These are phyloP conservation scores for Tortricodes alternella DNA, from an alignment of 2,888 invertebrate species.

Conservation along the genomic window DNA sequence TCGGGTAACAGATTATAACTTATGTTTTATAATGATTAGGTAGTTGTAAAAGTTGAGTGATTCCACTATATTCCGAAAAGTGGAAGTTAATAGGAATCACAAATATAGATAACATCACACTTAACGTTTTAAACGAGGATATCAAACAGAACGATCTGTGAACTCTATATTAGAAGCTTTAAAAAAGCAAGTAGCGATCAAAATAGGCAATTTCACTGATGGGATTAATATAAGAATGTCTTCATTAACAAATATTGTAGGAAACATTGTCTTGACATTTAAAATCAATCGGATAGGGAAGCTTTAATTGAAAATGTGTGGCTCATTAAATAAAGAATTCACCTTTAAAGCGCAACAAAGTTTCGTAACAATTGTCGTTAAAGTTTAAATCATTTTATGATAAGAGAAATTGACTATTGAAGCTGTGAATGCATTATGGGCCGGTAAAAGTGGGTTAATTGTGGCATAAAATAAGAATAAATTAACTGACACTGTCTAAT, in stretches of 20 bases:
- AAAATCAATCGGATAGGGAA: too few species aligned
- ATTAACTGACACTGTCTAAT: constrained; percentile 16
- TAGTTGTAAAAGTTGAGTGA: not conserved
- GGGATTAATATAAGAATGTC: too few species aligned
- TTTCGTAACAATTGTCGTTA: not conserved
- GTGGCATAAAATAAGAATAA: constrained; percentile 23
- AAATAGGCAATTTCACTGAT: too few species aligned
- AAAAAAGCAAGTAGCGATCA: too few species aligned
- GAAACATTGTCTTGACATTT: too few species aligned
- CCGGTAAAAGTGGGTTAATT: constrained; percentile 26
- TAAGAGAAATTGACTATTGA: constrained; percentile 13
- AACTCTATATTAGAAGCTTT: too few species aligned
- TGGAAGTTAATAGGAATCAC: too few species aligned
- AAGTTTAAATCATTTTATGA: constrained; percentile 13
- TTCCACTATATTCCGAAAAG: too few species aligned
- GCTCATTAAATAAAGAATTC: constrained; percentile 9
- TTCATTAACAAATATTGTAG: too few species aligned
- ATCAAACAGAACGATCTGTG: too few species aligned
- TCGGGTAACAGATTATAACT: not conserved
- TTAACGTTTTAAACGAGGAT: too few species aligned
- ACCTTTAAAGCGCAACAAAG: not conserved
- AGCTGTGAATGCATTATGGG: constrained; percentile 20
- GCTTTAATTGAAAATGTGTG: not conserved
- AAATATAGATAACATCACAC: too few species aligned
- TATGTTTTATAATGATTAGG: not conserved